Evolutionary conservation across 2,113 vertebrate genomes (phyloP).

Genomic region (Sorex araneus): DNA sequence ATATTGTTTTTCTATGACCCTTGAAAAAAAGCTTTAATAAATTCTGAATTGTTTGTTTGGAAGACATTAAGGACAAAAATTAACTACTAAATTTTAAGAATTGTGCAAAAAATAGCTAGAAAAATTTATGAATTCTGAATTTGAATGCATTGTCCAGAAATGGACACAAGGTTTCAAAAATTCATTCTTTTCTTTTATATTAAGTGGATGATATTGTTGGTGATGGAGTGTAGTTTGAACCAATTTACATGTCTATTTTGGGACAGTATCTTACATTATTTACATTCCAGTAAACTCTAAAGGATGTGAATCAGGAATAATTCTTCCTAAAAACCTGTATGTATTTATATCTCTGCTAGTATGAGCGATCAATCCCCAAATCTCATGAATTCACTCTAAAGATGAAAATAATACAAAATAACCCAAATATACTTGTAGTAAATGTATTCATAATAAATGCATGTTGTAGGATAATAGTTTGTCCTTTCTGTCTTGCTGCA

Average conservation of each 20-base stretch:
- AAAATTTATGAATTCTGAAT: background rate
- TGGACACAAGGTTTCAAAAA: background rate
- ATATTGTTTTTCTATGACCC: background rate
- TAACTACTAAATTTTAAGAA: slow-evolving; percentile 6
- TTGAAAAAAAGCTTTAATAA: background rate
- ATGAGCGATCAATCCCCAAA: background rate
- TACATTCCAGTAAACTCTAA: background rate
- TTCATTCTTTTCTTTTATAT: background rate
- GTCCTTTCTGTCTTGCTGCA: no score
- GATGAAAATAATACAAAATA: slow-evolving; percentile 23
- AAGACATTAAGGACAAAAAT: slow-evolving; percentile 12
- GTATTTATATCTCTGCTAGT: background rate
- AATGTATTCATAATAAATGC: no score
- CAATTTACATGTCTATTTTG: background rate
- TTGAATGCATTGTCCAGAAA: background rate
- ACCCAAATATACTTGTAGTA: background rate
- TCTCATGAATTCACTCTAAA: background rate
- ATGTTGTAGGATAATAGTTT: no score
- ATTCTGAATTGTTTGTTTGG: background rate
- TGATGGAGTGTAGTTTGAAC: background rate
- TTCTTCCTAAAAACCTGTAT: background rate
- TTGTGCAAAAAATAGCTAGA: background rate
- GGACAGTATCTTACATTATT: background rate
- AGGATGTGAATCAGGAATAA: background rate
- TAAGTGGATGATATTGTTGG: background rate